Conservation (phyloP, 1,140 invertebrate genomes). For the Papilio polyxenes region DNA sequence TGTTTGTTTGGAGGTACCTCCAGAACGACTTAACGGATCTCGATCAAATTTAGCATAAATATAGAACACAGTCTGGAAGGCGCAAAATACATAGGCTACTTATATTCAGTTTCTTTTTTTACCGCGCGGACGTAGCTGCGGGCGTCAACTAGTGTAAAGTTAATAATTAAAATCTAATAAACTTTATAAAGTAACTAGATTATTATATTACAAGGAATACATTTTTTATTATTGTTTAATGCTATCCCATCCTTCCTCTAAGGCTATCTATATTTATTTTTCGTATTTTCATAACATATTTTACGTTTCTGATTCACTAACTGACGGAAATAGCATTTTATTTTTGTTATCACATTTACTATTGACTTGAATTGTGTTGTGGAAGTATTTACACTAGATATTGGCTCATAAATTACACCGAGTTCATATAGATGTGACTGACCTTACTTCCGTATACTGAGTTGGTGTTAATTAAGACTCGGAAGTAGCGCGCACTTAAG, state of each 20-base stretch:
- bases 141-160: too few relatives aligned
- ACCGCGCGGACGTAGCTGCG: too few relatives aligned
- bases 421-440: not conserved
- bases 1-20: too few relatives aligned
- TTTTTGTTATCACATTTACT: slow-evolving; percentile 10
- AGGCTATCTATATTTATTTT: not conserved
- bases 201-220: too few relatives aligned
- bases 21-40: too few relatives aligned
- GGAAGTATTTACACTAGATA: not conserved
- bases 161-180: too few relatives aligned
- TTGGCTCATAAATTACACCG: not conserved
- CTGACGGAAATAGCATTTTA: not conserved
- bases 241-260: not conserved
- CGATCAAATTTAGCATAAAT: too few relatives aligned
- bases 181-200: too few relatives aligned
- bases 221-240: too few relatives aligned
- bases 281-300: not conserved
- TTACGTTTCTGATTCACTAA: not conserved
- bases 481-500: not conserved
- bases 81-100: too few relatives aligned
- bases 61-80: too few relatives aligned
- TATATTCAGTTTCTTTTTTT: too few relatives aligned
- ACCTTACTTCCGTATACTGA: slow-evolving; percentile 8
- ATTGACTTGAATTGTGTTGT: not conserved
- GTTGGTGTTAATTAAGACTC: not conserved